phyloP scores from a whole-genome alignment of 2,113 vertebrate genomes.

The Myrmophylax atrothorax region DNA sequence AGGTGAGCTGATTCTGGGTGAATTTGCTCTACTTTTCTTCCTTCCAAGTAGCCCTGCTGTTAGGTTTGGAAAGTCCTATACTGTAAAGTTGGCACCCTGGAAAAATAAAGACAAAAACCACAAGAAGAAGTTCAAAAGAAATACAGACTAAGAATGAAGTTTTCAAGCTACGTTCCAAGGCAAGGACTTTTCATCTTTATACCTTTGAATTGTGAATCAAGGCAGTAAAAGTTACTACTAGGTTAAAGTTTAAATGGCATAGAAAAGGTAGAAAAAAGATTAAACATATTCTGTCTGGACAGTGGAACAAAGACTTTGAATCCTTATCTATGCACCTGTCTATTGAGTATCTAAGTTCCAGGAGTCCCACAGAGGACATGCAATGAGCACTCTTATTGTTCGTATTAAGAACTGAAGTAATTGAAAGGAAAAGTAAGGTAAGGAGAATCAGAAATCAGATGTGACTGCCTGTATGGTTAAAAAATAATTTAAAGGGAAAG shows the following conservation, averaged over 20 bases:
- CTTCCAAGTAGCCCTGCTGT: conserved; percentile 54
- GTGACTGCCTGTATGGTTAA: conserved; percentile 78
- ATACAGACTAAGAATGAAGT: conserved; percentile 77
- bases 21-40: conserved; percentile 51
- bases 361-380: conserved; percentile 76
- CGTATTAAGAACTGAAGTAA: conserved; percentile 79
- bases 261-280: conserved; percentile 80
- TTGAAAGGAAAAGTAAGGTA: conserved; percentile 83
- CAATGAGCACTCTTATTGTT: conserved; percentile 76
- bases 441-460: conserved; percentile 72
- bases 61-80: conserved; percentile 68
- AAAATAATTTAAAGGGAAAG: conserved; percentile 82
- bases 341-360: conserved; percentile 70
- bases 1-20: neutral
- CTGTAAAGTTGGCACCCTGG: conserved; percentile 72
- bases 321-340: conserved; percentile 79
- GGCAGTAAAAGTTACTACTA: conserved; percentile 84
- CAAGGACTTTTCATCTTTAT: conserved; percentile 80
- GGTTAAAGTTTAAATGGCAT: conserved; percentile 87
- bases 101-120: conserved; percentile 77
- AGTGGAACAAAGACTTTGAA: conserved; percentile 80
- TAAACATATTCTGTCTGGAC: conserved; percentile 78
- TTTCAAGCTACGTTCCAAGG: conserved; percentile 79
- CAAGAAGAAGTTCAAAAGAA: conserved; percentile 81
- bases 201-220: conserved; percentile 82